Percentiles rank a stretch among this genome's conserved stretches.
Conservation (phyloP, 2,888 invertebrate species). For the Agelastica alni region DNA sequence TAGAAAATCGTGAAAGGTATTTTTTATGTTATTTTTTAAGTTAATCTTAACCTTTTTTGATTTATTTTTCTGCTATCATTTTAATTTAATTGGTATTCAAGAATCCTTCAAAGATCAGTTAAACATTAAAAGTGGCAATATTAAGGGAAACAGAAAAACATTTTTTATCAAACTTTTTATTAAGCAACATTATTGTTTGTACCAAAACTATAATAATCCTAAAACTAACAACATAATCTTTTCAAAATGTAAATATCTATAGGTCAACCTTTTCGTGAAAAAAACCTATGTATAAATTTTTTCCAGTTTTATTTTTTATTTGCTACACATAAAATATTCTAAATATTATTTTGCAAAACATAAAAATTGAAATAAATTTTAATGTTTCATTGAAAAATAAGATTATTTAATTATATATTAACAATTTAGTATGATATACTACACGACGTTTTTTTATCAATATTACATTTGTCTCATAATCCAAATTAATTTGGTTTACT, state of each 20-base stretch:
- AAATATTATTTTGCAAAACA: slow-evolving; percentile 10
- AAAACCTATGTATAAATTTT: slow-evolving; percentile 8
- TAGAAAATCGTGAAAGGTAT: no score
- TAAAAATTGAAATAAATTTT: no score
- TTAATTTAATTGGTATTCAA: no score
- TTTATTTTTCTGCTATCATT: background rate
- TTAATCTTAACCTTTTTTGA: background rate
- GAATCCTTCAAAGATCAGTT: no score
- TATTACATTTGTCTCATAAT: slow-evolving; percentile 2
- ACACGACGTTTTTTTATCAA: no score
- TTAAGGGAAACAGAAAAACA: background rate
- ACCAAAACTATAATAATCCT: slow-evolving; percentile 26
- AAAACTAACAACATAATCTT: slow-evolving; percentile 20
- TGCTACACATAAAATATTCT: slow-evolving; percentile 6
- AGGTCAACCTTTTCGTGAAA: background rate
- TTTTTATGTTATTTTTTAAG: background rate
- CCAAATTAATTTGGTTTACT: no score
- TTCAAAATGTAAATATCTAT: slow-evolving; percentile 2
- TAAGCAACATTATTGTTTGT: slow-evolving; percentile 42
- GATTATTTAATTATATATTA: no score
- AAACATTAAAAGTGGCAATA: background rate
- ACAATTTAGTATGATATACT: no score
- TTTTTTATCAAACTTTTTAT: slow-evolving; percentile 35
- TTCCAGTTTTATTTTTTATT: slow-evolving; percentile 3
- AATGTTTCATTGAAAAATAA: no score